phyloP scores from a whole-genome alignment of 2,888 invertebrate species.

The Drosophila kanekoi region DNA sequence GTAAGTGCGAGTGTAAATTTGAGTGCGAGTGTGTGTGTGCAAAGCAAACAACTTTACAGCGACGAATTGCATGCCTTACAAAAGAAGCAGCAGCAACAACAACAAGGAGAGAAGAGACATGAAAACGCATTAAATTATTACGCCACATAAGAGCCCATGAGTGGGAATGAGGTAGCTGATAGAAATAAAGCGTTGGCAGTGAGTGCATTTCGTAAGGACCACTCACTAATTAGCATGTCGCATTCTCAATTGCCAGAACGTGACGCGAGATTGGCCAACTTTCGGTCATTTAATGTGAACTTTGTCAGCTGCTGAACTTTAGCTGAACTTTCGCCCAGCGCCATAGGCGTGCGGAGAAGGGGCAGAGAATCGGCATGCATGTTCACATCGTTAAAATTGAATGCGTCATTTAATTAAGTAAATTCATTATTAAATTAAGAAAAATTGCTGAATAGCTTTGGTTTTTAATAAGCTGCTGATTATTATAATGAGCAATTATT shows the following conservation, averaged over 20 bases:
- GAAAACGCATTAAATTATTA: conserved; percentile 73
- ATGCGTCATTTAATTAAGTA: too few relatives aligned
- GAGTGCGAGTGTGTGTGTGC: conserved; percentile 40
- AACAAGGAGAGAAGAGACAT: conserved; percentile 45
- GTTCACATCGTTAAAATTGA: too few relatives aligned
- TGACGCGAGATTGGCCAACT: conserved; percentile 63
- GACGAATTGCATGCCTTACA: conserved; percentile 48
- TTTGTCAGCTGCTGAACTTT: conserved; percentile 46
- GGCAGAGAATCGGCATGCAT: too few relatives aligned
- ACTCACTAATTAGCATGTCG: conserved; percentile 73
- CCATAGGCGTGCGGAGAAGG: too few relatives aligned
- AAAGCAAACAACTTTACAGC: conserved; percentile 65
- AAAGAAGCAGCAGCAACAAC: conserved; percentile 20
- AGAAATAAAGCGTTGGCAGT: background rate
- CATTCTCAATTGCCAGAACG: conserved; percentile 76
- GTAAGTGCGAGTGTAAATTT: background rate
- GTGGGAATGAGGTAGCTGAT: conserved; percentile 2
- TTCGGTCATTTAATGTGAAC: conserved; percentile 47
- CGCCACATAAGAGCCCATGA: conserved; percentile 38
- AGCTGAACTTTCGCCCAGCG: conserved; percentile 24
- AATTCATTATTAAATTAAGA: too few relatives aligned
- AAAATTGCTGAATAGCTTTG: too few relatives aligned
- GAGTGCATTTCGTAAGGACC: conserved; percentile 25
- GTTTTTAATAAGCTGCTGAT: too few relatives aligned
- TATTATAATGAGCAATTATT: too few relatives aligned